These are phyloP conservation scores for Plodia interpunctella DNA, from an alignment of 1,140 invertebrate species.

Conservation along the genomic window DNA sequence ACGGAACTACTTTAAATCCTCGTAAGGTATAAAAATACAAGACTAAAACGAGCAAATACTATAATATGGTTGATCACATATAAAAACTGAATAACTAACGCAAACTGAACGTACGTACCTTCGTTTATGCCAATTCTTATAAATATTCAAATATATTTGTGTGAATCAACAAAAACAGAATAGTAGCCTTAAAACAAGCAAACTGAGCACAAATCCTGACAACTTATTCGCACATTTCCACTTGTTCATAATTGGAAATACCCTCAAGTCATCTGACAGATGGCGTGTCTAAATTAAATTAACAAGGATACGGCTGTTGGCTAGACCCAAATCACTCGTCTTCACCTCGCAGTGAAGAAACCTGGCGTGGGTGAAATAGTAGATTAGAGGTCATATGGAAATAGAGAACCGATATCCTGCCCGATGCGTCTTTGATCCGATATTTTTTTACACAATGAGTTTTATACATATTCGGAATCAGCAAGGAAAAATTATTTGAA, in stretches of 20 bases:
- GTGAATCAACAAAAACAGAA: not conserved
- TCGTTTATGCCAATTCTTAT: too few relatives aligned
- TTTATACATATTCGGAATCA: too few relatives aligned
- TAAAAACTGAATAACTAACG: too few relatives aligned
- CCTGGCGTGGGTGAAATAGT: not conserved
- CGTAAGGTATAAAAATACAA: too few relatives aligned
- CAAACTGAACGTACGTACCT: too few relatives aligned
- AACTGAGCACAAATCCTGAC: not conserved
- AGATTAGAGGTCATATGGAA: constrained; percentile 11
- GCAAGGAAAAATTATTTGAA: too few relatives aligned
- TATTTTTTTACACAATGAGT: too few relatives aligned
- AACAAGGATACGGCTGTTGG: constrained; percentile 42
- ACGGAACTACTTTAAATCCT: too few relatives aligned
- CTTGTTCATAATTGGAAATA: not conserved
- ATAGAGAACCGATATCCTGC: not conserved
- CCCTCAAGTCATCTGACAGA: constrained; percentile 33
- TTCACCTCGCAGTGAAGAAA: constrained; percentile 26
- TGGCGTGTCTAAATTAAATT: constrained; percentile 54
- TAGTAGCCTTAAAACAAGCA: not conserved
- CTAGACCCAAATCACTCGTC: constrained; percentile 33
- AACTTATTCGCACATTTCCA: not conserved
- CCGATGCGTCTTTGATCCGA: too few relatives aligned
- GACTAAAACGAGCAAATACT: too few relatives aligned
- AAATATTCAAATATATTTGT: too few relatives aligned
- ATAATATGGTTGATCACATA: too few relatives aligned